Evolutionary conservation across 2,888 invertebrate genomes (phyloP).

Genomic region (Elegia similella): DNA sequence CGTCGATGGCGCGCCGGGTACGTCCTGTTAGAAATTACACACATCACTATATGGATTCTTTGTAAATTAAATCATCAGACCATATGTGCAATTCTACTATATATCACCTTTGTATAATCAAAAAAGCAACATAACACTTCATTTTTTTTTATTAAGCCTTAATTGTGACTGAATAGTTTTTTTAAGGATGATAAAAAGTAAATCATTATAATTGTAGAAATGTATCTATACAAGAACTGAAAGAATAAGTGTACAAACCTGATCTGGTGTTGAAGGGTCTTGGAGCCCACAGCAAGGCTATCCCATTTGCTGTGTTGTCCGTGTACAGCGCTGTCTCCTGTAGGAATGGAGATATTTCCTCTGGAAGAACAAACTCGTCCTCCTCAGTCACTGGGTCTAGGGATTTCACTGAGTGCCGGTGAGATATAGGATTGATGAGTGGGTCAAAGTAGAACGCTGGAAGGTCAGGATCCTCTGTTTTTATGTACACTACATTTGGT

Average conservation of each 20-base stretch:
- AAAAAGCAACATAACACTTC: too few species aligned
- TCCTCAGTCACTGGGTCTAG: slow-evolving; percentile 95
- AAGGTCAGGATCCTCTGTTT: slow-evolving; percentile 99
- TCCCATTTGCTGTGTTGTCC: slow-evolving; percentile 99
- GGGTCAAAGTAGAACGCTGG: slow-evolving; percentile 99
- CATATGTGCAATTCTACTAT: too few species aligned
- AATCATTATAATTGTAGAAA: too few species aligned
- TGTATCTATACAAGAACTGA: too few species aligned
- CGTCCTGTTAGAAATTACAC: slow-evolving; percentile 88
- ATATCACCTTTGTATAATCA: too few species aligned
- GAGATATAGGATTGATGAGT: slow-evolving; percentile 99
- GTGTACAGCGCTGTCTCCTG: slow-evolving; percentile 98
- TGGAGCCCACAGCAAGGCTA: slow-evolving; percentile 98
- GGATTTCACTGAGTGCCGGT: slow-evolving; percentile 92
- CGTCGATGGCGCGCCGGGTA: slow-evolving; percentile 96
- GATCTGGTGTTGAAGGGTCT: slow-evolving; percentile 98
- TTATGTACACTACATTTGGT: slow-evolving; percentile 99
- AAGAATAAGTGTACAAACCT: slow-evolving; percentile 56
- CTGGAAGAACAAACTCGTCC: slow-evolving; percentile 95
- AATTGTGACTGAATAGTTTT: too few species aligned
- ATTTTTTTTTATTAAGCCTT: not conserved
- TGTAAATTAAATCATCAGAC: too few species aligned
- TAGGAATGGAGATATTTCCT: slow-evolving; percentile 94
- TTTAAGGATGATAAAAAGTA: too few species aligned
- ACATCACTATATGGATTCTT: too few species aligned